Conservation (phyloP, 2,888 invertebrate species). For the Drosophila atripex region DNA sequence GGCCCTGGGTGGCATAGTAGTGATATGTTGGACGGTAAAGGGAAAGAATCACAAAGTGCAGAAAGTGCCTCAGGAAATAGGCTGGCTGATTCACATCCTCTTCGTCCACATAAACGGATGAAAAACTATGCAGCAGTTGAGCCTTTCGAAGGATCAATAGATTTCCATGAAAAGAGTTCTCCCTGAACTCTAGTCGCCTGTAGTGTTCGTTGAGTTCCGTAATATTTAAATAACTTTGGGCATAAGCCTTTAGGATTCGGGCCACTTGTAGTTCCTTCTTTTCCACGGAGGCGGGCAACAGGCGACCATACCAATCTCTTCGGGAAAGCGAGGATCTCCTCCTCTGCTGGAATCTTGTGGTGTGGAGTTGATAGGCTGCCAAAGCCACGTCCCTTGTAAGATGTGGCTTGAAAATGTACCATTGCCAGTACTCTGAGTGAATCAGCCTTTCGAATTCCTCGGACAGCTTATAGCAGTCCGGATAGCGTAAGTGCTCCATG, state of each 20-base stretch:
- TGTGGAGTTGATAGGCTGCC: constrained; percentile 78
- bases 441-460: constrained; percentile 77
- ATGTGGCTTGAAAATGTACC: constrained; percentile 66
- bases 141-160: constrained; percentile 66
- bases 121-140: constrained; percentile 62
- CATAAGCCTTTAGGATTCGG: constrained; percentile 70
- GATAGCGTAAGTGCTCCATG: constrained; percentile 55
- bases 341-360: constrained; percentile 78
- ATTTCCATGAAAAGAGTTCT: constrained; percentile 61
- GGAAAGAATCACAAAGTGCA: constrained; percentile 74
- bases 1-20: constrained; percentile 79
- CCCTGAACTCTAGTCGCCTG: constrained; percentile 25
- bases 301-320: constrained; percentile 72
- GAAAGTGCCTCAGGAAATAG: constrained; percentile 78
- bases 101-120: constrained; percentile 64
- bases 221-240: constrained; percentile 66
- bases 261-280: constrained; percentile 78
- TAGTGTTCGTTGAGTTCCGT: constrained; percentile 55
- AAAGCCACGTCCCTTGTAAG: constrained; percentile 76
- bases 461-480: constrained; percentile 69
- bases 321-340: constrained; percentile 62
- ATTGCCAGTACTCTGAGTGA: constrained; percentile 80
- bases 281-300: constrained; percentile 62
- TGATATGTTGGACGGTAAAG: constrained; percentile 78
- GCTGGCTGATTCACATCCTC: constrained; percentile 76